Percentiles rank a stretch among this genome's conserved stretches.
Evolutionary conservation across 1,140 invertebrate genomes (phyloP).

Genomic region (Mycetomoellerius zeteki): DNA sequence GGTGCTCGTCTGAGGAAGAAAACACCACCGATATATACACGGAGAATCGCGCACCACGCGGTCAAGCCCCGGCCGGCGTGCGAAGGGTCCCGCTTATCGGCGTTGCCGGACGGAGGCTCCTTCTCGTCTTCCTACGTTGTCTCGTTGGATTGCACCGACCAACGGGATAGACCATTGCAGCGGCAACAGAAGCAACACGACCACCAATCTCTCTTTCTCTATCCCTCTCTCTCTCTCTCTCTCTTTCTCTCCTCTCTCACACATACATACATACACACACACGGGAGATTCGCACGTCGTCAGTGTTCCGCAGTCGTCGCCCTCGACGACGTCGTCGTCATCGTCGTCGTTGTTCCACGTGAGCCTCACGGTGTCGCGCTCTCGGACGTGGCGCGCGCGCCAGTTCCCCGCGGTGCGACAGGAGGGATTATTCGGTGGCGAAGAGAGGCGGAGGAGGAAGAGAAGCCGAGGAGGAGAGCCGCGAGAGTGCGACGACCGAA

Average conservation of each 20-base stretch:
- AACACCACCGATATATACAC: conserved; percentile 50
- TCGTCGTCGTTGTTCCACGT: conserved; percentile 46
- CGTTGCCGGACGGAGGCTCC: conserved; percentile 61
- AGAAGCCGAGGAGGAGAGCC: conserved; percentile 72
- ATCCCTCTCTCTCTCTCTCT: not conserved
- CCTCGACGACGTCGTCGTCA: conserved; percentile 4
- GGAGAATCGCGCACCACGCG: conserved; percentile 65
- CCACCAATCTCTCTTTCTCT: not conserved
- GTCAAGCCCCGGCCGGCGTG: conserved; percentile 37
- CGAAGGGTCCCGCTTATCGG: conserved; percentile 69
- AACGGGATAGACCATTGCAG: conserved; percentile 12
- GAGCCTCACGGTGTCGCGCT: conserved; percentile 35
- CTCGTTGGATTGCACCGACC: conserved; percentile 2
- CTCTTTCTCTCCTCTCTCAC: not conserved
- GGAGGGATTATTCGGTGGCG: conserved; percentile 62
- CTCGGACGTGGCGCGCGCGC: conserved; percentile 36
- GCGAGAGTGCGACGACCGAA: conserved; percentile 77
- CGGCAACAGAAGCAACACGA: not conserved
- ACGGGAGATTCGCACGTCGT: not conserved
- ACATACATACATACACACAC: no score
- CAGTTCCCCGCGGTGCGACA: conserved; percentile 56
- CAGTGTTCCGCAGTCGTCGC: conserved; percentile 29
- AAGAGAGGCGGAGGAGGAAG: conserved; percentile 64
- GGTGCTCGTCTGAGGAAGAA: conserved; percentile 66
- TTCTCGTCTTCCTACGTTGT: conserved; percentile 65